Evolutionary conservation across 2,888 invertebrate genomes (phyloP).

Genomic region (Drosophila kambysellisi): DNA sequence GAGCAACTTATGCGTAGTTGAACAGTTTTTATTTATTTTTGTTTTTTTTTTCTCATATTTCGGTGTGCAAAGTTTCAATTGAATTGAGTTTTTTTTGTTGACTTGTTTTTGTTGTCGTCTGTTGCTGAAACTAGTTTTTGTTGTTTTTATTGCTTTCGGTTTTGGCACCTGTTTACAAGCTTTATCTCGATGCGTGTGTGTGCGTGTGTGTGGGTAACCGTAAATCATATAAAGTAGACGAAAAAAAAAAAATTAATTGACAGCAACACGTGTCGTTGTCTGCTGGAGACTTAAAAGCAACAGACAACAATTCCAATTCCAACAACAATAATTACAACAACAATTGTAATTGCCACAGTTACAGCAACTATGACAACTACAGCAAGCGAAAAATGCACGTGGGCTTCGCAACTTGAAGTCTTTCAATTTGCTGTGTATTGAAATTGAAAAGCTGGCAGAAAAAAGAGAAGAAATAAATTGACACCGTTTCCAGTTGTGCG

Average conservation of each 20-base stretch:
- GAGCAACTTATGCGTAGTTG: constrained; percentile 64
- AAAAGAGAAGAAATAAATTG: constrained; percentile 25
- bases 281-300: constrained; percentile 32
- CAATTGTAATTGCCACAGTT: constrained; percentile 32
- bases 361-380: constrained; percentile 22
- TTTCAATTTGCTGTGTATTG: constrained; percentile 38
- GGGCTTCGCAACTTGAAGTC: constrained; percentile 37
- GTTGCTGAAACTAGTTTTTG: constrained; percentile 52
- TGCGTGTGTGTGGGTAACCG: constrained; percentile 39
- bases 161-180: constrained; percentile 70
- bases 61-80: constrained; percentile 46
- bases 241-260: constrained; percentile 46
- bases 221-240: constrained; percentile 50
- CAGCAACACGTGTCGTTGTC: constrained; percentile 61
- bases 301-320: constrained; percentile 28
- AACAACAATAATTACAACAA: constrained; percentile 29
- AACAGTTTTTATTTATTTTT: constrained; percentile 14
- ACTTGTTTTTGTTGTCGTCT: constrained; percentile 8
- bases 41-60: not conserved
- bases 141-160: constrained; percentile 44
- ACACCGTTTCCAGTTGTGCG: constrained; percentile 43
- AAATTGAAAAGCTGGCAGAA: constrained; percentile 44
- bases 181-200: constrained; percentile 26
- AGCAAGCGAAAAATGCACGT: constrained; percentile 41
- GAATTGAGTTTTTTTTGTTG: constrained; percentile 32